phyloP scores from a whole-genome alignment of 2,113 vertebrate genomes.

The Cathartes aura region DNA sequence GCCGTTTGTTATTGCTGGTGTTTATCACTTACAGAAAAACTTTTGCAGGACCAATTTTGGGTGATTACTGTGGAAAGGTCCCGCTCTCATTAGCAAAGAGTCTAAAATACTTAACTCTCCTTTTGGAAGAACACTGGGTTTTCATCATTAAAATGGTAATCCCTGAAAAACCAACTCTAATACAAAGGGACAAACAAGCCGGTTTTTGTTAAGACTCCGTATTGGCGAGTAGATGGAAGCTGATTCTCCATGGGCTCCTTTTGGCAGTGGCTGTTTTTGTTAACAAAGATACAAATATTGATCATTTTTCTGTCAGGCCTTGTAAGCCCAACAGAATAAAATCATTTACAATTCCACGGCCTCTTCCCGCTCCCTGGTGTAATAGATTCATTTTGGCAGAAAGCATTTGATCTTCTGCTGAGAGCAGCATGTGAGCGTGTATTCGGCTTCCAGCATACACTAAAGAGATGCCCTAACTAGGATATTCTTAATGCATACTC shows the following conservation, averaged over 20 bases:
- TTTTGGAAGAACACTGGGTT: background rate
- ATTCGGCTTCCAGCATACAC: background rate
- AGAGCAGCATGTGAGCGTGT: background rate
- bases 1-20: rapidly evolving
- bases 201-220: rapidly evolving
- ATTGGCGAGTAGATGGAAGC: background rate
- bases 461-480: background rate
- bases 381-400: background rate
- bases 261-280: background rate
- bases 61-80: background rate
- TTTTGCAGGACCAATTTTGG: background rate
- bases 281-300: background rate
- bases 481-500: background rate
- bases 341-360: background rate
- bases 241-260: background rate
- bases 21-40: background rate
- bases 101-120: background rate
- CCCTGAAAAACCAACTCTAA: background rate
- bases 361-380: background rate
- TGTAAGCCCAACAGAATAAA: background rate
- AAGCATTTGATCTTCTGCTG: background rate
- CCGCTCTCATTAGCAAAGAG: background rate
- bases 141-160: background rate
- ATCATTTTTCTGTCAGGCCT: background rate
- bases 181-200: background rate